Conservation (phyloP, 2,888 invertebrate species). For the Drosophila macrospina region DNA sequence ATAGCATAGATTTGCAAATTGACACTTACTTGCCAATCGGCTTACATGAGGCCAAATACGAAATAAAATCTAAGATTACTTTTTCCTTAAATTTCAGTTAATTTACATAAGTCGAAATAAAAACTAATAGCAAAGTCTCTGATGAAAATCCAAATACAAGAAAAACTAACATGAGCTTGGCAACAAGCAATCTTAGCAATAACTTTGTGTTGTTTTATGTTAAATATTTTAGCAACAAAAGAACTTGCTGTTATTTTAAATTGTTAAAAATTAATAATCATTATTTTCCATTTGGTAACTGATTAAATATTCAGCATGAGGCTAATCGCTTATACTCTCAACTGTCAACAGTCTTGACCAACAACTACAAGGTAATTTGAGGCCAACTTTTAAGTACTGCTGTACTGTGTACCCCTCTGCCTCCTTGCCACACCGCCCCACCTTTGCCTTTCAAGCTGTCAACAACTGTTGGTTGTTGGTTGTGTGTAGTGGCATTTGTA, state of each 20-base stretch:
- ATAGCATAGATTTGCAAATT: conserved; percentile 50
- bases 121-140: no score
- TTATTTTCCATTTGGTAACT: not conserved
- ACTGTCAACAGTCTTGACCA: conserved; percentile 52
- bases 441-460: conserved; percentile 11
- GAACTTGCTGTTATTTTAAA: not conserved
- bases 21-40: conserved; percentile 22
- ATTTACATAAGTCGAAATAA: no score
- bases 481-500: conserved; percentile 54
- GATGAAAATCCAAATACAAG: no score
- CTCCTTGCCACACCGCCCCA: no score
- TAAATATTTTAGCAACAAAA: no score
- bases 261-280: conserved; percentile 10
- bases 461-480: conserved; percentile 25
- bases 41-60: no score
- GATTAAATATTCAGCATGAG: conserved; percentile 19
- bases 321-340: conserved; percentile 27
- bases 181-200: no score
- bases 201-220: no score
- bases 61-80: no score
- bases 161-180: no score
- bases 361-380: conserved; percentile 12
- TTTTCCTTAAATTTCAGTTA: not conserved
- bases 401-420: not conserved
- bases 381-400: conserved; percentile 15